A percentile compares a stretch with the other conserved stretches of the same genome.
These are phyloP conservation scores for Rhinopithecus roxellana DNA, from an alignment of 2,113 vertebrate species.

Conservation along the genomic window DNA sequence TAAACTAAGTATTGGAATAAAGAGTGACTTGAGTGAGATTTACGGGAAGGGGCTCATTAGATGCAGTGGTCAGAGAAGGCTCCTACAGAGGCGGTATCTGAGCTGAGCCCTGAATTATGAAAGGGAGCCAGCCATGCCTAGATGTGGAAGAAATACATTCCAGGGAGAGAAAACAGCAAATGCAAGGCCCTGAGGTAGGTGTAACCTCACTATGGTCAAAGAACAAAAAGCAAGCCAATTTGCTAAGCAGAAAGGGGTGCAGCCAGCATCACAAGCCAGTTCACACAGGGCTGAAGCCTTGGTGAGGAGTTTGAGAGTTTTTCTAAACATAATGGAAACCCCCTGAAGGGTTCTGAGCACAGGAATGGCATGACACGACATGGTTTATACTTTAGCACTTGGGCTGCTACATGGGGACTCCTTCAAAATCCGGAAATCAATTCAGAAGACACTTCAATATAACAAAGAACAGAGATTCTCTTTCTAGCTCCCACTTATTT, in stretches of 20 bases:
- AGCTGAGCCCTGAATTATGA: background rate
- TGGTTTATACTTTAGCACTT: background rate
- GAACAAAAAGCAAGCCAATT: background rate
- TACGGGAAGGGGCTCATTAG: background rate
- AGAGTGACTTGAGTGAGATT: background rate
- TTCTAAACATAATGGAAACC: background rate
- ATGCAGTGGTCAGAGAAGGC: background rate
- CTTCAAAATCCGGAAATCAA: slow-evolving; percentile 28
- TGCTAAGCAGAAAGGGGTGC: background rate
- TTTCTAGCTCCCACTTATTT: background rate
- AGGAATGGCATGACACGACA: no score
- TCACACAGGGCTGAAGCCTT: background rate
- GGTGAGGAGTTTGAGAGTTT: background rate
- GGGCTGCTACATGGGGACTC: background rate
- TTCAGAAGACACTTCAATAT: background rate
- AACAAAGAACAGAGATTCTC: background rate
- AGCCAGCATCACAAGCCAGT: background rate
- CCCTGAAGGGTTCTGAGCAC: background rate
- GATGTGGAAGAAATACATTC: background rate
- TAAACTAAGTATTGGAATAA: background rate
- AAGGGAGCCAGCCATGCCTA: background rate
- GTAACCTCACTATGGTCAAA: background rate
- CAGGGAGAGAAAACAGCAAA: background rate
- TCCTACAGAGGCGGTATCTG: background rate
- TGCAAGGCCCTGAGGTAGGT: background rate